Conservation (phyloP, 2,797 vertebrate species). For the Nyctibius grandis region DNA sequence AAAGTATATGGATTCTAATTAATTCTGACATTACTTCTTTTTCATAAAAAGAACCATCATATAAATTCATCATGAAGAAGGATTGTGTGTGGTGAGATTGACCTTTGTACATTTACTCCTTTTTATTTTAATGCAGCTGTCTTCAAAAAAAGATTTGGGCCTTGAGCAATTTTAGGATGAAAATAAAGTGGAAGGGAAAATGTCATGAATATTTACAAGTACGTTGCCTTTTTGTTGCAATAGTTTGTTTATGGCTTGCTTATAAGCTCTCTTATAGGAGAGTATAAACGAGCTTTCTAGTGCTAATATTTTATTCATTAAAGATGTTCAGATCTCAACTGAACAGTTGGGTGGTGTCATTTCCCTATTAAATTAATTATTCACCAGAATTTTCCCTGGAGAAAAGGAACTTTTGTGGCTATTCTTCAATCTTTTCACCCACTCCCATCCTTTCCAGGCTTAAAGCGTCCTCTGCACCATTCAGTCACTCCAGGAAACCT, state of each 20-base stretch:
- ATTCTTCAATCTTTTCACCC: not conserved
- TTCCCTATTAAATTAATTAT: conserved; percentile 4
- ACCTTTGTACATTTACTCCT: not conserved
- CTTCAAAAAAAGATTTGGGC: not conserved
- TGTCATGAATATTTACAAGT: conserved; percentile 38
- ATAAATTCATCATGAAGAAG: conserved; percentile 23
- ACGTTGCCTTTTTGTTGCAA: not conserved
- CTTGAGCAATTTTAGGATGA: conserved; percentile 14
- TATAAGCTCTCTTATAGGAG: not conserved
- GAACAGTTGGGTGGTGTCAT: conserved; percentile 6
- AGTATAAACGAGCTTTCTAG: not conserved
- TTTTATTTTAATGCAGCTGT: conserved; percentile 18
- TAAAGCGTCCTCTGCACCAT: not conserved
- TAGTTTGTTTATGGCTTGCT: conserved; percentile 32
- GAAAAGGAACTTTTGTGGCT: not conserved
- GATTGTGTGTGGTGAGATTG: not conserved
- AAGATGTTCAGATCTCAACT: conserved; percentile 10
- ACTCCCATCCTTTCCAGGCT: not conserved
- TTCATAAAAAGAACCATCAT: not conserved
- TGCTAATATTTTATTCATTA: conserved; percentile 26
- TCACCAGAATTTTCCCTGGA: not conserved
- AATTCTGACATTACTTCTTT: conserved; percentile 34
- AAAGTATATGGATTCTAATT: conserved; percentile 30
- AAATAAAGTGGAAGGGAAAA: conserved; percentile 39
- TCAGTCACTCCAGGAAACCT: not conserved